phyloP scores from a whole-genome alignment of 1,140 invertebrate species.

The Papilio machaon region DNA sequence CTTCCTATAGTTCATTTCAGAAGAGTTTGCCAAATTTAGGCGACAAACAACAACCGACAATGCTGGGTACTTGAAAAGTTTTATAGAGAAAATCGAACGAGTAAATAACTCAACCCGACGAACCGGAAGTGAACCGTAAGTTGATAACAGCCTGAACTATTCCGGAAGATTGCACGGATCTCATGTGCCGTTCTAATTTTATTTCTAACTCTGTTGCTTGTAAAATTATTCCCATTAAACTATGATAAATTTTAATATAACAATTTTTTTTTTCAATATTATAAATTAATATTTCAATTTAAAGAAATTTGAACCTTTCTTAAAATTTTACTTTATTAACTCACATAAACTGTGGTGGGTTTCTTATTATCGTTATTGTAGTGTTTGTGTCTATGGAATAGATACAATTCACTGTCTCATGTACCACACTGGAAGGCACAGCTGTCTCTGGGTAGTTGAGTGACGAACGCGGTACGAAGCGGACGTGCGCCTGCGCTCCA shows the following conservation, averaged over 20 bases:
- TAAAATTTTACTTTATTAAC: too few species aligned
- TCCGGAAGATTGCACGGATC: conserved; percentile 20
- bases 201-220: neutral
- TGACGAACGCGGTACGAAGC: too few species aligned
- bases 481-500: too few species aligned
- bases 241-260: neutral
- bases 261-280: too few species aligned
- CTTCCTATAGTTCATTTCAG: neutral
- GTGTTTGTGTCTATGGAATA: too few species aligned
- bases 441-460: too few species aligned
- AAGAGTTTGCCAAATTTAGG: neutral
- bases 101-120: conserved; percentile 7
- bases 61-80: neutral
- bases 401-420: too few species aligned
- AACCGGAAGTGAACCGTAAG: neutral
- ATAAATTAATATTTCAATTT: too few species aligned
- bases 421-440: too few species aligned
- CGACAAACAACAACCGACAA: neutral
- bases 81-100: conserved; percentile 6
- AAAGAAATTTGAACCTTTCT: too few species aligned
- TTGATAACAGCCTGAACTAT: conserved; percentile 12
- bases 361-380: too few species aligned
- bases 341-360: too few species aligned
- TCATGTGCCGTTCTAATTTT: neutral
- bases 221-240: neutral